Evolutionary conservation across 2,797 vertebrate species (phyloP), one percentile per base, ranked within the genome.

Genomic region (Hyperoplus lanceolatus): DNA sequence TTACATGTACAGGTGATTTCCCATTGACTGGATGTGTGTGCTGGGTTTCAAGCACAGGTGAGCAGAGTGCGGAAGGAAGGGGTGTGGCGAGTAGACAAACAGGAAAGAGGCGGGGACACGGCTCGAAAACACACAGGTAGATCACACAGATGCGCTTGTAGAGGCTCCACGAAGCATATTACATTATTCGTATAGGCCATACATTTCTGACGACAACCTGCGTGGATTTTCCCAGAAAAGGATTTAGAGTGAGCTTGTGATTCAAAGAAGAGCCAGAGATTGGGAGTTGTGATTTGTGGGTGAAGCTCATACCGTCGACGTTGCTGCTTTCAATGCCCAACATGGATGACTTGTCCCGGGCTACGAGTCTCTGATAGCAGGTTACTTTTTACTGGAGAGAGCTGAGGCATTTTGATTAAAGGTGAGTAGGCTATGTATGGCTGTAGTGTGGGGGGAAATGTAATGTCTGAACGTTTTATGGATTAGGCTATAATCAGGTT

Each of bases 81-180:
- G 92, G 90, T n/a, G 92, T 92, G 90, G 90, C 21, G 71, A 67
- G 38, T 0, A 0, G 16, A 55, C 58, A 21, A 45, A 21, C 49
- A 4, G 51, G 8, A 41, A 63, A 69, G 80, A 73, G 90, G 86
- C 18, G 90, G 87, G 68, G 84, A 6, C 4, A 57, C 6, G 8
- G 45, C 50, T 39, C 0, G 75, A 36, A 67, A 65, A 61, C 68
- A 55, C 70, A n/a, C 87, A 90, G 87, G 90, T 87, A 71, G 56
- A 46, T 53, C 48, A 4, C 45, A 29, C 45, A 29, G 8, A 38
- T 8, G 6, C 2, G 13, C 57, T 45, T 6, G 9, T 2, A 6
- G 16, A 18, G 60, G 29, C 15, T 71, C 41, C 36, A 3, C 2
- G 6, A 18, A 2, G 63, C 39, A 39, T 2, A 16, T 29, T 29